Evolutionary conservation across 2,113 vertebrate genomes (phyloP).

Genomic region (Antigone vipio): DNA sequence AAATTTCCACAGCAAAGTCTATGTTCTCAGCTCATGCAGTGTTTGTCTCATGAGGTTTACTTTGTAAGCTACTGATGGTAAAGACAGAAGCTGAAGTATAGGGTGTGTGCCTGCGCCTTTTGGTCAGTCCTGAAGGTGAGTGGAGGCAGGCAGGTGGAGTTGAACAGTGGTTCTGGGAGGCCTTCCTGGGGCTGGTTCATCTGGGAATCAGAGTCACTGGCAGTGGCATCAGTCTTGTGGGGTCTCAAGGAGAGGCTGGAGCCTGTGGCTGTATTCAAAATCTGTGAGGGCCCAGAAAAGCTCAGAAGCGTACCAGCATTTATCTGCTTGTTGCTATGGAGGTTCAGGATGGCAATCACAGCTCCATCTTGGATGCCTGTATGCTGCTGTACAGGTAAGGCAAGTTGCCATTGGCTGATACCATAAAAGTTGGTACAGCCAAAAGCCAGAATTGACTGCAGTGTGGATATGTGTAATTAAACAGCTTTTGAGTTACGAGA

Average conservation of each 20-base stretch:
- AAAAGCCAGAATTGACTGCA: not conserved
- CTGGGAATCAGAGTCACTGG: accelerated
- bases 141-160: not conserved
- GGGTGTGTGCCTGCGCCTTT: not conserved
- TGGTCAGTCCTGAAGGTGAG: not conserved
- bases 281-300: not conserved
- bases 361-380: not conserved
- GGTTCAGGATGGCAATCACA: not conserved
- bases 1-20: not conserved
- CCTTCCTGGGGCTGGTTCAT: not conserved
- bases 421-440: not conserved
- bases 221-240: not conserved
- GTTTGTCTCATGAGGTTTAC: not conserved
- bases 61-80: not conserved
- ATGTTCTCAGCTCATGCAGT: not conserved
- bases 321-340: not conserved
- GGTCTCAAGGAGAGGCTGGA: not conserved
- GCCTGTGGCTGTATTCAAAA: not conserved
- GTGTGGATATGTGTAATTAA: not conserved
- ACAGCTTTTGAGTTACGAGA: not conserved
- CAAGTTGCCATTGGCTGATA: not conserved
- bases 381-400: not conserved
- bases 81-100: not conserved
- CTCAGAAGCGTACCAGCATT: accelerated
- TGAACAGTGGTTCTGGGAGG: not conserved